phyloP scores from a whole-genome alignment of 2,113 vertebrate genomes.

The Gymnarchus niloticus region DNA sequence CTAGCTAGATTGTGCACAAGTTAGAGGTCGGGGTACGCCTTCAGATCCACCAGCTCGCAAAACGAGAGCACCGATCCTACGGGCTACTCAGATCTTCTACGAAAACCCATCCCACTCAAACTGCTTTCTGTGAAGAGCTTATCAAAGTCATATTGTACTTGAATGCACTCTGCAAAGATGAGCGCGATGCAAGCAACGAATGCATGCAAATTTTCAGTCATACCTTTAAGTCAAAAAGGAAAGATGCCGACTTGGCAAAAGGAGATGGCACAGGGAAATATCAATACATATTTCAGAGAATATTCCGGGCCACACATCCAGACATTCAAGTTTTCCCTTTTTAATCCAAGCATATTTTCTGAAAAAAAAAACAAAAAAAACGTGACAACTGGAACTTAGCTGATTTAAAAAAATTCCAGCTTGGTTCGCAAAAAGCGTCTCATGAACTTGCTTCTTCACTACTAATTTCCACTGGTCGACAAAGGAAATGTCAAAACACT shows the following conservation, averaged over 20 bases:
- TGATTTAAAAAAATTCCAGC: neutral
- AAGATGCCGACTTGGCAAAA: neutral
- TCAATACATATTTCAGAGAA: neutral
- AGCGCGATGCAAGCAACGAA: neutral
- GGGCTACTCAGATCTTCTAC: neutral
- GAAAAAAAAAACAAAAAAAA: neutral
- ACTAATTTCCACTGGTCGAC: neutral
- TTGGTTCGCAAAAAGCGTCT: neutral
- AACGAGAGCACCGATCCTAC: neutral
- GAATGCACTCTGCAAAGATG: neutral
- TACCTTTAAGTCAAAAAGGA: neutral
- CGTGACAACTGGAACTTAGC: neutral
- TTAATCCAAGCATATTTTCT: neutral
- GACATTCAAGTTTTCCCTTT: neutral
- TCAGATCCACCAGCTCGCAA: neutral
- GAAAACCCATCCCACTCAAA: neutral
- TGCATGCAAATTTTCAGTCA: too few species aligned
- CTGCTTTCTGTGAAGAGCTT: neutral
- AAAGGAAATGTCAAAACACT: neutral
- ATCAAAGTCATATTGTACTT: constrained; percentile 2
- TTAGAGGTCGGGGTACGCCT: neutral
- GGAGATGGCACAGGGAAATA: neutral
- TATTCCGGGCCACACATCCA: neutral
- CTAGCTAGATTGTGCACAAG: neutral
- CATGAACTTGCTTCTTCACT: neutral